A percentile compares a stretch with the other conserved stretches of the same genome.
phyloP scores from a whole-genome alignment of 2,888 invertebrate genomes.

The Idaea biselata region DNA sequence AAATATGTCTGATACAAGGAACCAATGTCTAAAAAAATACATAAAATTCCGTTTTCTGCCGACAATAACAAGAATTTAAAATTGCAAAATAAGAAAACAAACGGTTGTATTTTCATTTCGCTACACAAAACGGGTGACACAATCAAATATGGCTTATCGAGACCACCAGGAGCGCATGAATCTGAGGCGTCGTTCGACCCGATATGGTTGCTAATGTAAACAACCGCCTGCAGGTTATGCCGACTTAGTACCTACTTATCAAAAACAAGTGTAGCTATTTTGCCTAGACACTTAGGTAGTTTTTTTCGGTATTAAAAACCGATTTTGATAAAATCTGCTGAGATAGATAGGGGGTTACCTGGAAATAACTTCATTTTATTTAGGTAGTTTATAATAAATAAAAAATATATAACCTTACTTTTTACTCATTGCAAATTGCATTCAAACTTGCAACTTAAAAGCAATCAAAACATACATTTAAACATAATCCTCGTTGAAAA shows the following conservation, averaged over 20 bases:
- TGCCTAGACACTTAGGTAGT: slow-evolving; percentile 29
- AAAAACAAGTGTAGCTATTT: not conserved
- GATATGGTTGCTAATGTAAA: slow-evolving; percentile 60
- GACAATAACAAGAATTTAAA: not conserved
- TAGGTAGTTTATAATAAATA: too few relatives aligned
- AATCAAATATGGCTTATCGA: slow-evolving; percentile 42
- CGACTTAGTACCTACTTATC: slow-evolving; percentile 35
- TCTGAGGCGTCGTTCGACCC: slow-evolving; percentile 45
- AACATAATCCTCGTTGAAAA: too few relatives aligned
- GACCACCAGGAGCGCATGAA: slow-evolving; percentile 67
- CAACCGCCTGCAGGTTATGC: slow-evolving; percentile 49
- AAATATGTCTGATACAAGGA: too few relatives aligned
- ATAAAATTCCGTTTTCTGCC: too few relatives aligned
- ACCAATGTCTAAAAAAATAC: too few relatives aligned
- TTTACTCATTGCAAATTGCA: too few relatives aligned
- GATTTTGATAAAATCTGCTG: too few relatives aligned
- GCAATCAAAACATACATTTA: too few relatives aligned
- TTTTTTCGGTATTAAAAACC: slow-evolving; percentile 22
- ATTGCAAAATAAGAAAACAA: slow-evolving; percentile 10
- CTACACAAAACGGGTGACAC: slow-evolving; percentile 54
- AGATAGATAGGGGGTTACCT: too few relatives aligned
- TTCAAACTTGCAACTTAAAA: too few relatives aligned
- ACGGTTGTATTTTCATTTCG: slow-evolving; percentile 21
- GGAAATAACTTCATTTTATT: too few relatives aligned
- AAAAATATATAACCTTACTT: too few relatives aligned